These are phyloP conservation scores for Malachius bipustulatus DNA, from an alignment of 2,888 invertebrate species.

Conservation along the genomic window DNA sequence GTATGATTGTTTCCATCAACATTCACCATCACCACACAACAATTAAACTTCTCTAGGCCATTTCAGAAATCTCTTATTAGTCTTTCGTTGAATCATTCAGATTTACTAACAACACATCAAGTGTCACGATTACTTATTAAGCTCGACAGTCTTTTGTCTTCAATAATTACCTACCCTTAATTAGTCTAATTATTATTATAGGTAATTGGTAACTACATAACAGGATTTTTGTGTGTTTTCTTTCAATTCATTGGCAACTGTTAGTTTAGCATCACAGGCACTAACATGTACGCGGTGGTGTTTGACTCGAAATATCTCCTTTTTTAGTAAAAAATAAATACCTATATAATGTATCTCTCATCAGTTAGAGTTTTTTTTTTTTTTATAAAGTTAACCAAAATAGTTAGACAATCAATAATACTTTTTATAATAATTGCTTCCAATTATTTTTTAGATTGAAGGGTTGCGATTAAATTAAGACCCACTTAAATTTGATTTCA, in stretches of 20 bases:
- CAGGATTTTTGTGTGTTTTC: too few species aligned
- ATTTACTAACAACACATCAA: conserved; percentile 10
- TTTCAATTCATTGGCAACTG: too few species aligned
- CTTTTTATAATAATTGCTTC: too few species aligned
- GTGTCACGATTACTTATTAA: conserved; percentile 14
- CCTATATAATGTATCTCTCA: neutral
- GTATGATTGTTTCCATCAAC: conserved; percentile 15
- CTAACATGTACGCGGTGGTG: conserved; percentile 10
- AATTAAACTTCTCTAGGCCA: conserved; percentile 6
- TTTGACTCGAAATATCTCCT: conserved; percentile 1
- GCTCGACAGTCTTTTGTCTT: conserved; percentile 16
- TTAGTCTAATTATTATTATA: conserved; percentile 5
- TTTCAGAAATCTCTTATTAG: conserved; percentile 10
- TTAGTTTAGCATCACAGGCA: conserved; percentile 16
- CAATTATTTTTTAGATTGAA: too few species aligned
- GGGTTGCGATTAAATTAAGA: too few species aligned
- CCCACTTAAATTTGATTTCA: too few species aligned
- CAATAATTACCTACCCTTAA: neutral
- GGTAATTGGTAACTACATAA: conserved; percentile 13
- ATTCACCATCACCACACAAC: conserved; percentile 8
- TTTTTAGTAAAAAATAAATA: neutral
- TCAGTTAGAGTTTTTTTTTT: too few species aligned
- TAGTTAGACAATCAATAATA: too few species aligned
- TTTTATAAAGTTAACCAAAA: too few species aligned
- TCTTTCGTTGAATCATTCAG: conserved; percentile 14